These are phyloP conservation scores for Corythaeola cristata DNA, from an alignment of 2,113 vertebrate species.

Conservation along the genomic window DNA sequence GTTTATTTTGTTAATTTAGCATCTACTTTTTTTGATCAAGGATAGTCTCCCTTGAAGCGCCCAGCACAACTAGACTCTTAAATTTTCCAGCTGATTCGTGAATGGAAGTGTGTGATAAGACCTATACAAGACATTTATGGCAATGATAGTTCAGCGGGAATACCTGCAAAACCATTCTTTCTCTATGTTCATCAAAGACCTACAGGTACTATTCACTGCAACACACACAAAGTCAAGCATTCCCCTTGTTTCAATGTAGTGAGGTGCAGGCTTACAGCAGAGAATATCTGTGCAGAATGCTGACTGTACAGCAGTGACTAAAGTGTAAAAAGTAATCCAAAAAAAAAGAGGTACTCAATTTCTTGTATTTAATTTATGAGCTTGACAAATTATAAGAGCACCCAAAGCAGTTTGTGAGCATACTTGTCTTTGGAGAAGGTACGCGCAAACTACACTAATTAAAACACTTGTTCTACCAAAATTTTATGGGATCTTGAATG, in stretches of 20 bases:
- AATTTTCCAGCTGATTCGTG: not conserved
- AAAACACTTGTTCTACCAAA: not conserved
- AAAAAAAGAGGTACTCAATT: not conserved
- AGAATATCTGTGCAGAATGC: not conserved
- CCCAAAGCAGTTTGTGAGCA: not conserved
- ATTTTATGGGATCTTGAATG: not conserved
- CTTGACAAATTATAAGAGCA: not conserved
- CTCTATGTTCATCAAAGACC: not conserved
- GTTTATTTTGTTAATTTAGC: not conserved
- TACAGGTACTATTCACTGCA: not conserved
- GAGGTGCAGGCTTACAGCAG: not conserved
- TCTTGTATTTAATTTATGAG: not conserved
- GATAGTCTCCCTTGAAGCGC: not conserved
- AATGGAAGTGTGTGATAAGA: not conserved
- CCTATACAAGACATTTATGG: not conserved
- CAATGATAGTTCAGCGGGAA: not conserved
- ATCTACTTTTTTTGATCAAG: not conserved
- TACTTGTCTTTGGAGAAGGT: not conserved
- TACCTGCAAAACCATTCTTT: not conserved
- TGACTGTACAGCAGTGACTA: not conserved
- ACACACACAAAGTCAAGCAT: not conserved
- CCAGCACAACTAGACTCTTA: not conserved
- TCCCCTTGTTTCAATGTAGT: not conserved
- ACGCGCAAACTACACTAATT: not conserved
- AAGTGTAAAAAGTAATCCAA: not conserved